A percentile compares a stretch with the other conserved stretches of the same genome.
Conservation (phyloP, 2,797 vertebrate species). For the Etheostoma perlongum region DNA sequence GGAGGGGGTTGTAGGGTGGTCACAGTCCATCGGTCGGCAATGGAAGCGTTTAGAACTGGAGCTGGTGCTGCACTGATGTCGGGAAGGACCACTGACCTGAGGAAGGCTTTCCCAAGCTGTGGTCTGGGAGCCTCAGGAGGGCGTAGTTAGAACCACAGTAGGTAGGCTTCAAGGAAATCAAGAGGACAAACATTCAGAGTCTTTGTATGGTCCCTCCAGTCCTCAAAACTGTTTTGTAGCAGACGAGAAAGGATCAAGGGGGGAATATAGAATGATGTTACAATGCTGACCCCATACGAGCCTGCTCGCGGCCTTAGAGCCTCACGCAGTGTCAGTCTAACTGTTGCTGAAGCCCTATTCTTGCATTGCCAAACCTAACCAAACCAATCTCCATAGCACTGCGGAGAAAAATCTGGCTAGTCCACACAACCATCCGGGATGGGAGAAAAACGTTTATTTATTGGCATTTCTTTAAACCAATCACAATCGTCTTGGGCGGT, state of each 20-base stretch:
- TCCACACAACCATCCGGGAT: too few relatives aligned
- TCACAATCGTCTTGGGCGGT: too few relatives aligned
- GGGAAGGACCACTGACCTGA: slow-evolving; percentile 51
- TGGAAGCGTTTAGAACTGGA: slow-evolving; percentile 39
- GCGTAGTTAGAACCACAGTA: slow-evolving; percentile 4
- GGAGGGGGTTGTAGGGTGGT: slow-evolving; percentile 32
- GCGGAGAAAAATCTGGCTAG: too few relatives aligned
- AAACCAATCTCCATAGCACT: too few relatives aligned
- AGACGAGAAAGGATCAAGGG: neutral
- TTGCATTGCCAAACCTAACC: too few relatives aligned
- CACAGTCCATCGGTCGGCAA: slow-evolving; percentile 67
- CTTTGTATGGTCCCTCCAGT: neutral
- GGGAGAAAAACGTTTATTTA: too few relatives aligned
- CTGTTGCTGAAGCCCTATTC: too few relatives aligned
- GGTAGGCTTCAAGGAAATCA: slow-evolving; percentile 22
- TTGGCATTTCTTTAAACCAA: too few relatives aligned
- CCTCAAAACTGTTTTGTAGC: neutral
- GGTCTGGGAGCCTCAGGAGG: slow-evolving; percentile 7
- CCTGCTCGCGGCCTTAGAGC: too few relatives aligned
- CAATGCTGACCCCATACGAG: too few relatives aligned
- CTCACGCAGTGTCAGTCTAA: too few relatives aligned
- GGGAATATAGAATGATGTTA: too few relatives aligned
- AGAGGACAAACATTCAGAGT: neutral
- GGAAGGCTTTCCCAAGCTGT: slow-evolving; percentile 30
- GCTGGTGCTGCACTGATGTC: slow-evolving; percentile 41